Evolutionary conservation across 2,888 invertebrate species (phyloP).

Genomic region (Hecatera dysodea): DNA sequence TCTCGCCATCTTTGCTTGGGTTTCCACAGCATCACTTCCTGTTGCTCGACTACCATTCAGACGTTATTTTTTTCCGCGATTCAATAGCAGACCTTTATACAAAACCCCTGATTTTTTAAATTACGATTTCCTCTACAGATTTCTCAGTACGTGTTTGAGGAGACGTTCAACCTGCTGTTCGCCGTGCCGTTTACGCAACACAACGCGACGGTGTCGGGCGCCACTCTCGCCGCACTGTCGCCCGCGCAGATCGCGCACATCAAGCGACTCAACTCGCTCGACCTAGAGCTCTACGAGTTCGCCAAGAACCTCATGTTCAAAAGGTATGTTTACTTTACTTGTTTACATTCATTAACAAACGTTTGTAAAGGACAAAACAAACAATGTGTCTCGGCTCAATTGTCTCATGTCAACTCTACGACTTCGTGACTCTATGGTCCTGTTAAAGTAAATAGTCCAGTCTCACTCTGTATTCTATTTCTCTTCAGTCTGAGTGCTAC

Average conservation of each 20-base stretch:
- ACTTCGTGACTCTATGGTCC: slow-evolving; percentile 40
- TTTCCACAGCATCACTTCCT: not conserved
- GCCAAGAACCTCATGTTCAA: slow-evolving; percentile 97
- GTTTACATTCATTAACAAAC: slow-evolving; percentile 41
- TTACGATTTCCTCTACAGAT: slow-evolving; percentile 86
- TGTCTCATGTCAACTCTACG: slow-evolving; percentile 39
- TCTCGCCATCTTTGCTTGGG: not conserved
- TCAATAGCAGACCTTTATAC: not conserved
- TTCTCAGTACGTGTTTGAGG: slow-evolving; percentile 98
- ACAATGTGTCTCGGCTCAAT: slow-evolving; percentile 44
- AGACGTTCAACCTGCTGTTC: slow-evolving; percentile 97
- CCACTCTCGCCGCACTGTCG: slow-evolving; percentile 94
- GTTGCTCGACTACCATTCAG: not conserved
- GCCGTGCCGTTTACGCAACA: slow-evolving; percentile 97
- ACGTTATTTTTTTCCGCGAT: too few relatives aligned
- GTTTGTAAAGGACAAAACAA: slow-evolving; percentile 48
- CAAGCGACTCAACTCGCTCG: slow-evolving; percentile 95
- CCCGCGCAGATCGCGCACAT: slow-evolving; percentile 94
- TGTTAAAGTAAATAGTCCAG: slow-evolving; percentile 45
- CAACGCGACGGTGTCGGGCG: slow-evolving; percentile 96
- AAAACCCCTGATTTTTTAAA: not conserved
- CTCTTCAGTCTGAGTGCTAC: slow-evolving; percentile 23
- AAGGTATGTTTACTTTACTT: slow-evolving; percentile 84
- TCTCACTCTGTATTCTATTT: slow-evolving; percentile 48
- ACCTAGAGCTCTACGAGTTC: slow-evolving; percentile 98